Percentiles rank a stretch among this genome's conserved stretches.
Evolutionary conservation across 2,888 invertebrate species (phyloP).

Genomic region (Alsophila aescularia): DNA sequence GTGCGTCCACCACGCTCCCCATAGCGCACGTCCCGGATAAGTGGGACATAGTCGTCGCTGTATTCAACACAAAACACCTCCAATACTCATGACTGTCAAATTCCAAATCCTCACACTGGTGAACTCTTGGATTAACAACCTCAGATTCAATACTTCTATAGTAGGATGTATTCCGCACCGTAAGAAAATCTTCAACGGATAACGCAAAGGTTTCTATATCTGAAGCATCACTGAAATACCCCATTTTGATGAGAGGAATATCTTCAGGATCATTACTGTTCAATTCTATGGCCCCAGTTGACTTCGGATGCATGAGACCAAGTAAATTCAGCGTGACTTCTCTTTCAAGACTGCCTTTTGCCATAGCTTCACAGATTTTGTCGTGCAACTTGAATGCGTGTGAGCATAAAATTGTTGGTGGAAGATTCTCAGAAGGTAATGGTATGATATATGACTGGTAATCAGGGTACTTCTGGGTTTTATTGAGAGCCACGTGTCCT

Average conservation of each 20-base stretch:
- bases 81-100: constrained; percentile 53
- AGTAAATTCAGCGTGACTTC: constrained; percentile 42
- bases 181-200: constrained; percentile 47
- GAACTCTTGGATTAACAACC: constrained; percentile 39
- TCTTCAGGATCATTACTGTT: constrained; percentile 49
- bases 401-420: constrained; percentile 46
- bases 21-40: constrained; percentile 59
- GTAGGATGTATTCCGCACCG: constrained; percentile 48
- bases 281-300: constrained; percentile 53
- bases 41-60: constrained; percentile 86
- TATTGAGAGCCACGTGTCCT: constrained; percentile 55
- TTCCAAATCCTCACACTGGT: constrained; percentile 43
- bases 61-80: constrained; percentile 52
- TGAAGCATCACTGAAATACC: constrained; percentile 41
- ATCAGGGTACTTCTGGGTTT: constrained; percentile 55
- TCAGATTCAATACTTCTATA: constrained; percentile 46
- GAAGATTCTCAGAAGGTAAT: constrained; percentile 41
- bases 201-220: constrained; percentile 51
- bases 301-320: constrained; percentile 54
- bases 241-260: constrained; percentile 46
- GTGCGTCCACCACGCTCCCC: constrained; percentile 52
- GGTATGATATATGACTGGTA: constrained; percentile 53
- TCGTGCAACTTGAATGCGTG: constrained; percentile 47
- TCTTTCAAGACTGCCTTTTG: constrained; percentile 35
- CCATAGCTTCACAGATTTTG: constrained; percentile 42